These are phyloP conservation scores for Uloborus plumipes DNA, from an alignment of 2,888 invertebrate species.

Conservation along the genomic window DNA sequence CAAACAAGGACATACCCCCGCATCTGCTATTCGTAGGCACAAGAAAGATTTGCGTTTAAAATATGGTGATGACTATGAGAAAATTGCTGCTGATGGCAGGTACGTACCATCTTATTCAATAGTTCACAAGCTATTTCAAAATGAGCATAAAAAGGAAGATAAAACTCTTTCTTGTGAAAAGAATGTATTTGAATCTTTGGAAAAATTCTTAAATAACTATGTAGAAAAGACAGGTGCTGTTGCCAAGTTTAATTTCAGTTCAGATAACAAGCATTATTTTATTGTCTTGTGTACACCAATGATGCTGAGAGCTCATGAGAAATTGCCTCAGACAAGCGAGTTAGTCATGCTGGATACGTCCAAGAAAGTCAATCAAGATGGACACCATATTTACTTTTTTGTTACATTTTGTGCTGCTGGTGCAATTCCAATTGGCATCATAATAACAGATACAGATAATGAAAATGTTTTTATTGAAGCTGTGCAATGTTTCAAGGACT, in stretches of 20 bases:
- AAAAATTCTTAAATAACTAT: too few species aligned
- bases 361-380: background rate
- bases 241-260: background rate
- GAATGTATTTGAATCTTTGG: too few species aligned
- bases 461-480: slow-evolving; percentile 11
- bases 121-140: too few species aligned
- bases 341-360: slow-evolving; percentile 13
- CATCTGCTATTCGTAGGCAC: too few species aligned
- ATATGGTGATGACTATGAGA: too few species aligned
- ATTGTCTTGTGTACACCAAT: slow-evolving; percentile 8
- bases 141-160: too few species aligned
- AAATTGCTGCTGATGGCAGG: too few species aligned
- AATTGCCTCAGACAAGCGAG: background rate
- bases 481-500: background rate
- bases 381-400: slow-evolving; percentile 10
- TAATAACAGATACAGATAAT: slow-evolving; percentile 7
- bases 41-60: too few species aligned
- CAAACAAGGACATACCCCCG: too few species aligned
- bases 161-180: too few species aligned
- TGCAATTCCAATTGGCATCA: slow-evolving; percentile 7
- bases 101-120: too few species aligned
- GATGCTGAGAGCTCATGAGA: slow-evolving; percentile 12
- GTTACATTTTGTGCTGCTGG: background rate
- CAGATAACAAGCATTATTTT: slow-evolving; percentile 17
- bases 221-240: too few species aligned